Evolutionary conservation across 2,113 vertebrate species (phyloP), one percentile per base, ranked within the genome.

Genomic region (Eurystomus gularis): DNA sequence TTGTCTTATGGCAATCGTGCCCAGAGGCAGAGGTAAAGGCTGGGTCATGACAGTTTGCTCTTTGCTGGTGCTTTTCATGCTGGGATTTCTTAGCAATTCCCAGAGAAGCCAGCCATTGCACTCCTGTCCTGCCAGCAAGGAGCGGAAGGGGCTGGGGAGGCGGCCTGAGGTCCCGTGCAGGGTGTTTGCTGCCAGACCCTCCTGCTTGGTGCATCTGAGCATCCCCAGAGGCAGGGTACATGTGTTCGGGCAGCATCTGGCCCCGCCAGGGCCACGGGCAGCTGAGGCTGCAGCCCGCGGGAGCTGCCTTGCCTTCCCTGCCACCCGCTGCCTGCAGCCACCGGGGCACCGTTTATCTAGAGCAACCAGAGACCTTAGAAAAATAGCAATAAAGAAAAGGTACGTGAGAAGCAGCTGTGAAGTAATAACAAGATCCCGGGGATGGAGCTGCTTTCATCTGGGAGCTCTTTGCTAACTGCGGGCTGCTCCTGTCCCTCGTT

Each of bases 401-500:
- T 76, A 77, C 52, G 49, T 21, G 58, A 93, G 79, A 35, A 65
- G 28, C 51, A 57, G 64, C 91, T 94, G 87, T 91, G 90, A 87
- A 93, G 82, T 82, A 79, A 85, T 81, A 94, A 91, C 68, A 73
- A 87, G 90, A 68, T 86, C 81, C 81, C 2, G 3, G 62, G 57
- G 44, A 71, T 26, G 35, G 62, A 62, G 69, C 73, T 51, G 49
- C 96, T 94, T 88, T 91, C 55, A 91, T 96, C 84, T 80, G 64
- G 49, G 71, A 93, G 55, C 86, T 88, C 77, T 95, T 88, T 72
- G 65, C 57, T 57, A 80, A 46, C 71, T 0, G 4, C 3, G 0
- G 66, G 77, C 89, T 92, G 84, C 80, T 96, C 92, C 86, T 65
- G 55, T 79, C 85, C 85, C 78, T 94, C 5, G 17, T 96, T 94